Evolutionary conservation across 2,888 invertebrate species (phyloP), one percentile per base, ranked within the genome.

Genomic region (Diarsia brunnea): DNA sequence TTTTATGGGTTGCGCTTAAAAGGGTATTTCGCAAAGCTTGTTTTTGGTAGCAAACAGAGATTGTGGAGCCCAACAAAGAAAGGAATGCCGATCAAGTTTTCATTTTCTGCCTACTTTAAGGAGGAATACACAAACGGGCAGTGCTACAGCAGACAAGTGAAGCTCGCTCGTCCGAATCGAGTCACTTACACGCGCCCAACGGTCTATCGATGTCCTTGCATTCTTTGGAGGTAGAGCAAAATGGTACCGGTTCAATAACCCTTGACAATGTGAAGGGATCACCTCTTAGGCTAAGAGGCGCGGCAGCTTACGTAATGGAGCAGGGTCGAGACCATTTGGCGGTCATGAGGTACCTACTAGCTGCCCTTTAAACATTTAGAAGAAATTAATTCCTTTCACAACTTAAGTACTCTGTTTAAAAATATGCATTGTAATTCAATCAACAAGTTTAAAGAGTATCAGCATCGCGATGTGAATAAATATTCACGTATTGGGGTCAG

Each of bases 241-340:
- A 92, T 92, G 92, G 93, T 94, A 94, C 94, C 94, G 94, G 95
- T 94, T 95, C 95, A 94, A 92, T 92, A 92, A 95, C 94, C 94
- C 92, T 92, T 93, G 93, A 93, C 93, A 95, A 95, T 95, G 95
- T 95, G 94, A 95, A 94, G 93, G 95, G 94, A 94, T 93, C 90
- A 93, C 91, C 88, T 91, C 92, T 91, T 90, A 91, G 90, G 89
- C 91, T 91, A 87, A 91, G 91, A 92, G 93, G 92, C 93, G 91
- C 87, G 93, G 92, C 90, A 77, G 79, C 90, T 94, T 94, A 95
- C 94, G 94, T 95, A 95, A 94, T 91, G 90, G 89, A 90, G 89
- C 87, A 90, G 92, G 92, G 93, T 92, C 93, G 92, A 91, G 88
- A 90, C 84, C 89, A 87, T 89, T 90, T 92, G 91, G 90, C 91